These are phyloP conservation scores for Urophycis tenuis DNA, from an alignment of 2,797 vertebrate species.

Conservation along the genomic window DNA sequence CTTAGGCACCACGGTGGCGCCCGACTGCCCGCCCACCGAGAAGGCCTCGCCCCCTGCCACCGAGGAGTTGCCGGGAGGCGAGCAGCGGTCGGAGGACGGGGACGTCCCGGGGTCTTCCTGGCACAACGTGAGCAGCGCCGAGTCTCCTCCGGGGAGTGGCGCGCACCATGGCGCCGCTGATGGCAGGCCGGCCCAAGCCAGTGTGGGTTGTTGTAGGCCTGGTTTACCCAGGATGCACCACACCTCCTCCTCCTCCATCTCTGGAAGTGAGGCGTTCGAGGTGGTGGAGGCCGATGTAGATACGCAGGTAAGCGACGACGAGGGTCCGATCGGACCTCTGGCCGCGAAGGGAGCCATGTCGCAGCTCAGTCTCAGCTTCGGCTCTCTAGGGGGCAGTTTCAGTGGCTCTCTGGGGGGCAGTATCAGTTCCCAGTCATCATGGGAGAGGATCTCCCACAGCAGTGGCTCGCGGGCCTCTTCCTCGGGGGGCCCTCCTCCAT, in stretches of 20 bases:
- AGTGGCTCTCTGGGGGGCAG: slow-evolving; percentile 41
- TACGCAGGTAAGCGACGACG: slow-evolving; percentile 30
- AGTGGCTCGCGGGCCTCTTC: background rate
- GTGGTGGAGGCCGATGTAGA: slow-evolving; percentile 44
- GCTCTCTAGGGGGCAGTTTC: slow-evolving; percentile 54
- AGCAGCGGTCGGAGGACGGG: background rate
- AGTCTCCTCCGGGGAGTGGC: slow-evolving; percentile 21
- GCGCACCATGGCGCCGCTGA: background rate
- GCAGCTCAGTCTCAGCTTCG: slow-evolving; percentile 29
- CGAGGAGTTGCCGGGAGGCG: background rate
- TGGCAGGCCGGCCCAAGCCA: background rate
- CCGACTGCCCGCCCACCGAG: background rate
- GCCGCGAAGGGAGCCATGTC: slow-evolving; percentile 31
- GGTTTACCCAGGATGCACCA: background rate
- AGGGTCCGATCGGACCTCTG: background rate
- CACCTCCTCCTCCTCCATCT: background rate
- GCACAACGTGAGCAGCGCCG: slow-evolving; percentile 64
- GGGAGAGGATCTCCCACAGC: slow-evolving; percentile 66
- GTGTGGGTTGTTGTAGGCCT: background rate
- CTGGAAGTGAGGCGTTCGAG: slow-evolving; percentile 26
- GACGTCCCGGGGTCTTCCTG: slow-evolving; percentile 65
- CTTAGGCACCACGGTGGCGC: slow-evolving; percentile 68
- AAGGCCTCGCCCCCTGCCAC: slow-evolving; percentile 4
- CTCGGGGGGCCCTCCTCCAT: background rate
- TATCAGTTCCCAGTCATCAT: slow-evolving; percentile 67